These are phyloP conservation scores for Nylanderia fulva DNA, from an alignment of 1,140 invertebrate species.

Conservation along the genomic window DNA sequence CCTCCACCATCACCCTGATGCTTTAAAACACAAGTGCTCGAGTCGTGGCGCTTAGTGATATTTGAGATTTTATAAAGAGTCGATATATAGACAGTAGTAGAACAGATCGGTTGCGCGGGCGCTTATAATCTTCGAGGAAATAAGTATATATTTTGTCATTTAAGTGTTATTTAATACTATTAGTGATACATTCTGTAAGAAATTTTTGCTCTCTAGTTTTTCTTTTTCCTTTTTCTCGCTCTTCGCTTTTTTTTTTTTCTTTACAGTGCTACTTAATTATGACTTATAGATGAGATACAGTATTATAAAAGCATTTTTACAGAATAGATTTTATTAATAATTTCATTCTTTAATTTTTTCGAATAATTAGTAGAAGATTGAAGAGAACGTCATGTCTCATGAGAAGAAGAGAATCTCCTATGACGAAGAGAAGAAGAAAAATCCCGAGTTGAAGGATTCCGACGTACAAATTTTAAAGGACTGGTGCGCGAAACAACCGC, in stretches of 20 bases:
- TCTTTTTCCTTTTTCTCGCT: too few relatives aligned
- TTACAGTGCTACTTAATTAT: too few relatives aligned
- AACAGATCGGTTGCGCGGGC: too few relatives aligned
- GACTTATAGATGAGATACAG: too few relatives aligned
- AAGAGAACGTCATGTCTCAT: conserved; percentile 21
- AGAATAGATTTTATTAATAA: too few relatives aligned
- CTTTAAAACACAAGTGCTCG: background rate
- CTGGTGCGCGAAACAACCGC: conserved; percentile 88
- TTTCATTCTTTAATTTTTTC: background rate
- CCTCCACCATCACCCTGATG: background rate
- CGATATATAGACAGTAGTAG: too few relatives aligned
- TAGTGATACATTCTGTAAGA: too few relatives aligned
- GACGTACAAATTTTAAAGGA: conserved; percentile 87
- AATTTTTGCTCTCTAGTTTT: too few relatives aligned
- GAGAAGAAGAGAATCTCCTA: conserved; percentile 66
- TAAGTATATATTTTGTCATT: background rate
- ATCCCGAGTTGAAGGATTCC: conserved; percentile 86
- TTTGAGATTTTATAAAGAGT: background rate
- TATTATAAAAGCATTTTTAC: too few relatives aligned
- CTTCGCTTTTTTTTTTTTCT: too few relatives aligned
- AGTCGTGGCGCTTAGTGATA: background rate
- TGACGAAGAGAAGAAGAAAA: conserved; percentile 86
- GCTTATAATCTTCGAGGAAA: background rate
- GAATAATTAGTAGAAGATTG: background rate
- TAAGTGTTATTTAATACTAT: background rate